A percentile compares a stretch with the other conserved stretches of the same genome.
These are phyloP conservation scores for Amorpha juglandis DNA, from an alignment of 2,888 invertebrate genomes.

Conservation along the genomic window DNA sequence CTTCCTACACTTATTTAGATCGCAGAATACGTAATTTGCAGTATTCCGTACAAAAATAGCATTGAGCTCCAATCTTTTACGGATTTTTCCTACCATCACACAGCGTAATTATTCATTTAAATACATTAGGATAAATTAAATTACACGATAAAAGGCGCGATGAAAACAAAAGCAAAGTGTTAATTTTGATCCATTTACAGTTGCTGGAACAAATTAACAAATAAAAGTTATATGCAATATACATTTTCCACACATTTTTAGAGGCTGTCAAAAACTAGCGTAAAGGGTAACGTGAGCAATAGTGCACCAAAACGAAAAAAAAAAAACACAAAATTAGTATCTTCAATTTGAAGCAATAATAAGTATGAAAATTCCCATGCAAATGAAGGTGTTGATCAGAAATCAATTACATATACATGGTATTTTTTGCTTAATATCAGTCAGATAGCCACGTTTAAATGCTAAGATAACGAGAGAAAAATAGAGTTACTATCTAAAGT, in stretches of 20 bases:
- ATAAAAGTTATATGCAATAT: constrained; percentile 20
- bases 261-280: constrained; percentile 31
- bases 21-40: no score
- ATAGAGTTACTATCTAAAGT: background rate
- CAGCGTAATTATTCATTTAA: no score
- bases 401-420: background rate
- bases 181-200: background rate
- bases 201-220: background rate
- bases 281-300: background rate
- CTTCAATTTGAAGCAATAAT: no score
- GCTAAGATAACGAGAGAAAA: background rate
- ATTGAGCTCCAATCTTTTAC: no score
- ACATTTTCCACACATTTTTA: constrained; percentile 31
- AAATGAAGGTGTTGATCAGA: background rate
- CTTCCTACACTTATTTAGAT: no score
- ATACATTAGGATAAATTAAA: background rate
- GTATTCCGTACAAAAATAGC: no score
- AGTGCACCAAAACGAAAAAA: background rate
- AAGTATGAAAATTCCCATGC: background rate
- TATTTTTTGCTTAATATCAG: no score
- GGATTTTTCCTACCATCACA: no score
- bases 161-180: constrained; percentile 2
- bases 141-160: background rate
- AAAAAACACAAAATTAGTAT: background rate
- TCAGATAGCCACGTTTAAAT: no score